Evolutionary conservation across 1,140 invertebrate genomes (phyloP), one percentile per base, ranked within the genome.

Genomic region (Drusus annulatus): DNA sequence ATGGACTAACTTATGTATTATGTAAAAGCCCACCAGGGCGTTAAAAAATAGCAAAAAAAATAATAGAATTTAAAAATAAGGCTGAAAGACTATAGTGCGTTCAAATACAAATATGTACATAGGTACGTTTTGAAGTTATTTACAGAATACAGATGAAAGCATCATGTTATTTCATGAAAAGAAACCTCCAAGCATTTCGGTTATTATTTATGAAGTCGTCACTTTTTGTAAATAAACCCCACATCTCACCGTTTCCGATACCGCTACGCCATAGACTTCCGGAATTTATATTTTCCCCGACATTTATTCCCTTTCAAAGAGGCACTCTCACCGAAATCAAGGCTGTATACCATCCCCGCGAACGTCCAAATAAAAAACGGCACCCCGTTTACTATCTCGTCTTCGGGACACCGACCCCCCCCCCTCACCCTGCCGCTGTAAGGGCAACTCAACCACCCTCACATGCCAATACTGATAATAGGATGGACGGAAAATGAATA

Each of bases 321-420:
- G 63, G 63, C 81, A 51, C 81, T 80, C 76, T 50, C 50, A 23
- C 75, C 69, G 68, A 75, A 80, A 80, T 80, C 79, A 79, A 52
- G 60, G 76, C 76, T 79, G 79, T 83, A 80, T 80, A 80, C 80
- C 81, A 83, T 80, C 71, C 63, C 75, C n/a, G 76, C 76, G 79
- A 80, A 78, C 58, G 63, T 63, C 58, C 69, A 79, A 74, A 74
- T 79, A 79, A 74, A 74, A 79, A 79, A 79, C 78, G 52, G 68
- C 69, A 51, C 63, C 58, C 58, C 76, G 76, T 60, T 65, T 52
- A 52, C 52, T 31, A 75, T 76, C 51, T 31, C 71, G 58, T 76
- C 51, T 58, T 54, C 62, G 54, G 25, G 31, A 54, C 54, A n/a
- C n/a, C n/a, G n/a, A n/a, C 21, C 51, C 36, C 21, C 31, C 21